A percentile compares a stretch with the other conserved stretches of the same genome.
phyloP scores from a whole-genome alignment of 2,113 vertebrate species.

The Leptodactylus fuscus region DNA sequence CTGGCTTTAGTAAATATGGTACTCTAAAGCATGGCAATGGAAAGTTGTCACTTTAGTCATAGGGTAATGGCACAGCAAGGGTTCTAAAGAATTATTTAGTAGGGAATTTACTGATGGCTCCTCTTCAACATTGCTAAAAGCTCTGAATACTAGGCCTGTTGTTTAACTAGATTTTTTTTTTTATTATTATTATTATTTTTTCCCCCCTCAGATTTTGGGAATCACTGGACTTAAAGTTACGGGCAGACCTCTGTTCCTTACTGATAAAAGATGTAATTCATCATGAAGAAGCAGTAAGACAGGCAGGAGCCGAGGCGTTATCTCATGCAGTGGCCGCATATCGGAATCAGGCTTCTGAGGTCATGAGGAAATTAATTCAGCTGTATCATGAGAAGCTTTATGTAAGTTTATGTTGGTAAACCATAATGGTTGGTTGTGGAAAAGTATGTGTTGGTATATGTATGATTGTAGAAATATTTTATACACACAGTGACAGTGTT shows the following conservation, averaged over 20 bases:
- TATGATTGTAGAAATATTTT: too few species aligned
- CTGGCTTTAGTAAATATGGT: too few species aligned
- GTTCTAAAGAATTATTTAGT: too few species aligned
- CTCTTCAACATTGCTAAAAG: neutral
- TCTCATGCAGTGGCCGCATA: constrained; percentile 88
- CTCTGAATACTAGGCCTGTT: neutral
- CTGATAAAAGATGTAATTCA: constrained; percentile 93
- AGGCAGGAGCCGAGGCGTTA: constrained; percentile 89
- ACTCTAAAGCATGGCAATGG: too few species aligned
- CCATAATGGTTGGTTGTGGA: too few species aligned
- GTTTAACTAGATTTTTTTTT: neutral
- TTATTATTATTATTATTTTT: constrained; percentile 34
- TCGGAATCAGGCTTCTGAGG: constrained; percentile 81
- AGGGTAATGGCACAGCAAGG: too few species aligned
- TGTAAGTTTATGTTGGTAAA: constrained; percentile 75
- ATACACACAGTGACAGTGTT: too few species aligned
- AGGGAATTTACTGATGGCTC: too few species aligned
- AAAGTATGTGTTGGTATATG: too few species aligned
- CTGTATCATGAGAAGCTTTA: constrained; percentile 97
- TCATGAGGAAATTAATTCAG: constrained; percentile 87
- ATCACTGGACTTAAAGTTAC: constrained; percentile 85
- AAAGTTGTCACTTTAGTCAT: too few species aligned
- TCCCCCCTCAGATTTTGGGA: constrained; percentile 95
- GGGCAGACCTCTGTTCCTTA: constrained; percentile 88
- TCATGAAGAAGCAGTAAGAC: constrained; percentile 87